phyloP scores from a whole-genome alignment of 2,113 vertebrate species.

The Smithornis capensis region DNA sequence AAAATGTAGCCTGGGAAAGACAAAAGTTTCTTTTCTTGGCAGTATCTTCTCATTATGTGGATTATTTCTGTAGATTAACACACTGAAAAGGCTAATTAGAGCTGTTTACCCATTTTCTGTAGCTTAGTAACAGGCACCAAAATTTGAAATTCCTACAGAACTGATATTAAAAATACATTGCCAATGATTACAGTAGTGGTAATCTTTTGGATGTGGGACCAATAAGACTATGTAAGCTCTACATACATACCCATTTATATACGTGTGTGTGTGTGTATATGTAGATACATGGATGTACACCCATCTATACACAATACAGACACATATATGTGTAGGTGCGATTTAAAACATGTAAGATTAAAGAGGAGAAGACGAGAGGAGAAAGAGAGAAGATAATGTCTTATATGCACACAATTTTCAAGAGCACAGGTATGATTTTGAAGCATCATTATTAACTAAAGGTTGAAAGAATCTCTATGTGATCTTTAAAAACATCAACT shows the following conservation, averaged over 20 bases:
- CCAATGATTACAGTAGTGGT: background rate
- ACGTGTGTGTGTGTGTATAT: background rate
- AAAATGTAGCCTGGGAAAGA: background rate
- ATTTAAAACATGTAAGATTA: background rate
- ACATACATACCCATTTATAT: background rate
- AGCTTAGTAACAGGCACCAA: background rate
- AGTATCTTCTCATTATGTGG: background rate
- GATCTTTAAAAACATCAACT: background rate
- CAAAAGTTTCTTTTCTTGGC: background rate
- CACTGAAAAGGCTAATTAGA: background rate
- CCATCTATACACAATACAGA: background rate
- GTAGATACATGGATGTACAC: background rate
- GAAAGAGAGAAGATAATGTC: background rate
- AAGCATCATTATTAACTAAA: background rate
- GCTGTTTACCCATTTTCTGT: background rate
- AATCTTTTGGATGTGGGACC: background rate
- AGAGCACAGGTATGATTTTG: background rate
- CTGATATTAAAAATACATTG: background rate
- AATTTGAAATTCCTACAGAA: background rate
- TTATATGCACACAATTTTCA: background rate
- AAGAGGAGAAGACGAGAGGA: too few relatives aligned
- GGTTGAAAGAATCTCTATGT: background rate
- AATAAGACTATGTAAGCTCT: background rate
- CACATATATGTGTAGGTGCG: background rate
- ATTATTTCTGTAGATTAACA: background rate